Evolutionary conservation across 2,888 invertebrate genomes (phyloP).

Genomic region (Lasiommata megera): DNA sequence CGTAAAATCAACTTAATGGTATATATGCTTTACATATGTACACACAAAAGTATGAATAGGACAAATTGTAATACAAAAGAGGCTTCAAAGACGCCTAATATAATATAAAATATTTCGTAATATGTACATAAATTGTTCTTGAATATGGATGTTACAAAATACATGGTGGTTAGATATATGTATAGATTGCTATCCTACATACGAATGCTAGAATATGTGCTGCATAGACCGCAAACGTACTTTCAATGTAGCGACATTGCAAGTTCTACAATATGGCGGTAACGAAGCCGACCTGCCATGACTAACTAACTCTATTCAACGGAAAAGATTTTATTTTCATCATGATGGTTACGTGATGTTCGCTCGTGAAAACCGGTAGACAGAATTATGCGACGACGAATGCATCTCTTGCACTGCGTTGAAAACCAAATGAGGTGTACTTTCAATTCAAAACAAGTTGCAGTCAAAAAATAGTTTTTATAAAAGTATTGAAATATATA

Average conservation of each 20-base stretch:
- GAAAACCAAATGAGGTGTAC: not conserved
- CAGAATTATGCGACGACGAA: constrained; percentile 5
- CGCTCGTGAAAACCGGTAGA: constrained; percentile 3
- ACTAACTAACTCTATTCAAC: constrained; percentile 36
- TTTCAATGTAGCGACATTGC: constrained; percentile 12
- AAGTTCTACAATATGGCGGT: constrained; percentile 29
- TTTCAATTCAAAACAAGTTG: not conserved
- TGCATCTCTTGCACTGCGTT: not conserved
- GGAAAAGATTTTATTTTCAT: constrained; percentile 19
- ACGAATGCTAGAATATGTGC: not conserved
- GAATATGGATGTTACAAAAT: too few species aligned
- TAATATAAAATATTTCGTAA: too few species aligned
- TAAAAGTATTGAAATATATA: too few species aligned
- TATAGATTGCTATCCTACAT: not conserved
- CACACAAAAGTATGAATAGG: too few species aligned
- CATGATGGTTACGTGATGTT: constrained; percentile 6
- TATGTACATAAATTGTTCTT: too few species aligned
- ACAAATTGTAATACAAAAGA: too few species aligned
- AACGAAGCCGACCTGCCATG: constrained; percentile 31
- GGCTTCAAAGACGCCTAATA: too few species aligned
- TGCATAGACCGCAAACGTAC: constrained; percentile 7
- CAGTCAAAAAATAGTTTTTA: too few species aligned
- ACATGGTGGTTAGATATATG: not conserved
- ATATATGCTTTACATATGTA: too few species aligned
- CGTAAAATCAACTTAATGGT: too few species aligned